Percentiles rank a stretch among this genome's conserved stretches.
Conservation (phyloP, 92 coral and sea anemone genomes). For the Isaurus tuberculatus region DNA sequence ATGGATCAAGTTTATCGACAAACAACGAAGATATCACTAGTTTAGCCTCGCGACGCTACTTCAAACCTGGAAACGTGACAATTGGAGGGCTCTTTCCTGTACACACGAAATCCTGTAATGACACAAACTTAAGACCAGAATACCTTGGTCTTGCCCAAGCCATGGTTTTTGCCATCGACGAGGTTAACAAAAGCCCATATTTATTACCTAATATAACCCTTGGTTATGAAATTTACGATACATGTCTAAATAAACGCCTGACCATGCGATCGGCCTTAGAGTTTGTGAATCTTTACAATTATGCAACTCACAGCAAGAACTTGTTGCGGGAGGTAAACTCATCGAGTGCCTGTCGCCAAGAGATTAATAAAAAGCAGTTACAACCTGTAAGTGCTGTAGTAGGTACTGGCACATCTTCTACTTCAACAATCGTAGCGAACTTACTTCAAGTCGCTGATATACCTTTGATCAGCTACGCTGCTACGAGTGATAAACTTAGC, state of each 20-base stretch:
- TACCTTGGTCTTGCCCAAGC: slow-evolving; percentile 88
- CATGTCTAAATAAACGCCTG: slow-evolving; percentile 61
- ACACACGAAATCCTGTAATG: slow-evolving; percentile 65
- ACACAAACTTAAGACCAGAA: slow-evolving; percentile 58
- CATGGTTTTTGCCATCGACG: slow-evolving; percentile 85
- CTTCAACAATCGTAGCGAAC: slow-evolving; percentile 80
- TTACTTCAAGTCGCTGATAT: slow-evolving; percentile 78
- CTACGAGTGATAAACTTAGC: slow-evolving; percentile 90
- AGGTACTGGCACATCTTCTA: slow-evolving; percentile 75
- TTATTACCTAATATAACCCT: slow-evolving; percentile 81
- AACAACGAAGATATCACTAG: slow-evolving; percentile 14
- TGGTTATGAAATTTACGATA: slow-evolving; percentile 85
- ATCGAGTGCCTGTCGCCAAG: slow-evolving; percentile 43
- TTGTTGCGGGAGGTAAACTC: not conserved
- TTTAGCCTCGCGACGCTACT: slow-evolving; percentile 45
- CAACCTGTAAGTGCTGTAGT: slow-evolving; percentile 71
- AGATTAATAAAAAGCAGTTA: slow-evolving; percentile 14
- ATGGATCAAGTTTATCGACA: not conserved
- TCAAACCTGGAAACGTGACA: slow-evolving; percentile 76
- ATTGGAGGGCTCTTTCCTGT: slow-evolving; percentile 95
- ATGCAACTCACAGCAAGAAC: slow-evolving; percentile 35
- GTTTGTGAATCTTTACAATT: slow-evolving; percentile 70
- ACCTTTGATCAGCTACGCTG: slow-evolving; percentile 91
- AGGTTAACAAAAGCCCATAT: slow-evolving; percentile 67
- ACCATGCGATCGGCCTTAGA: slow-evolving; percentile 86